phyloP scores from a whole-genome alignment of 2,797 vertebrate genomes.

The Catamblyrhynchus diadema region DNA sequence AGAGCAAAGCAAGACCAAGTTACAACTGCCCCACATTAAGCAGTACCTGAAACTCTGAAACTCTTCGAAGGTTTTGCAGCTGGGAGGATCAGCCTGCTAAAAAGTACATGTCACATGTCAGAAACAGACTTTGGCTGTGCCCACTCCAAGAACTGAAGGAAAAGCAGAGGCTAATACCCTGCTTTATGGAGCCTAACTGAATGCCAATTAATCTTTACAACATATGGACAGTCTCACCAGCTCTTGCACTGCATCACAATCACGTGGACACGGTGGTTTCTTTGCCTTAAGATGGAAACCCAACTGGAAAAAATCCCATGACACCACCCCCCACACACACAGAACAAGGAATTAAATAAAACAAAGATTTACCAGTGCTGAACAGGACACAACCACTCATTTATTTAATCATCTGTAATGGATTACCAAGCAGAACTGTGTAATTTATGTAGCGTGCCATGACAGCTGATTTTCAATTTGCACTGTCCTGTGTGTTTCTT shows the following conservation, averaged over 20 bases:
- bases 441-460: neutral
- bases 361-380: neutral
- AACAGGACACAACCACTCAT: neutral
- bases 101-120: neutral
- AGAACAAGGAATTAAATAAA: neutral
- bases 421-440: neutral
- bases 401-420: slow-evolving; percentile 4
- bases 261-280: neutral
- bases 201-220: slow-evolving; percentile 47
- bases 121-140: neutral
- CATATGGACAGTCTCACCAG: neutral
- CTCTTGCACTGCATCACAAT: neutral
- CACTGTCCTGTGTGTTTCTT: neutral
- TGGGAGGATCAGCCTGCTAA: neutral
- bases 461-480: neutral
- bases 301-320: neutral
- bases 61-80: neutral
- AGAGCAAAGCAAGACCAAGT: neutral
- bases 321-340: neutral
- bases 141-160: neutral
- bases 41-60: neutral
- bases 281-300: neutral
- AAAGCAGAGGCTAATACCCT: neutral
- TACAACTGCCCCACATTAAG: neutral
- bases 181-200: slow-evolving; percentile 46